Evolutionary conservation across 1,140 invertebrate genomes (phyloP).

Genomic region (Musca vetustissima): DNA sequence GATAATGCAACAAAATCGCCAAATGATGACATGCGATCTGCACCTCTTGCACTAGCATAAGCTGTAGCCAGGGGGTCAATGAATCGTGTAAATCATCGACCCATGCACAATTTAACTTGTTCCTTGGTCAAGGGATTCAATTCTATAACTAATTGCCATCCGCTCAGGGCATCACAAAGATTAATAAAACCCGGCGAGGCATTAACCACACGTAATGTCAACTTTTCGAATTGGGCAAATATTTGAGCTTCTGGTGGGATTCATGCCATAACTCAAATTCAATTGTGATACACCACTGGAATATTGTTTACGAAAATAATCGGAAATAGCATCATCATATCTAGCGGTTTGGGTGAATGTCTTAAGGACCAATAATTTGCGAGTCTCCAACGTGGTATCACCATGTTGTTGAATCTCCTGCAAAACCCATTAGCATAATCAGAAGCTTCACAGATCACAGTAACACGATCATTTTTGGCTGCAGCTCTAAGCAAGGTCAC

Average conservation of each 20-base stretch:
- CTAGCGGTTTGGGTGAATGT: slow-evolving; percentile 95
- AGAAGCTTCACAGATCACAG: slow-evolving; percentile 88
- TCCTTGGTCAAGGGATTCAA: slow-evolving; percentile 74
- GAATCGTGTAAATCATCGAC: slow-evolving; percentile 80
- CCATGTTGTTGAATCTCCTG: slow-evolving; percentile 68
- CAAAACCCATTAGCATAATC: slow-evolving; percentile 84
- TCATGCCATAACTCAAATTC: slow-evolving; percentile 91
- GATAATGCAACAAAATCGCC: slow-evolving; percentile 97
- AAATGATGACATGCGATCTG: slow-evolving; percentile 98
- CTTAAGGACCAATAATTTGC: slow-evolving; percentile 79
- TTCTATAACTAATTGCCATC: slow-evolving; percentile 94
- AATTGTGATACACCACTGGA: slow-evolving; percentile 76
- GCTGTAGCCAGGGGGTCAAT: slow-evolving; percentile 89
- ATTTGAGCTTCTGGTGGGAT: slow-evolving; percentile 95
- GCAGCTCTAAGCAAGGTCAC: slow-evolving; percentile 93
- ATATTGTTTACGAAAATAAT: slow-evolving; percentile 93
- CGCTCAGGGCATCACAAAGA: slow-evolving; percentile 95
- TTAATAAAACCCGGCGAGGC: slow-evolving; percentile 94
- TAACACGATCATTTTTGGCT: slow-evolving; percentile 94
- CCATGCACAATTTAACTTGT: slow-evolving; percentile 89
- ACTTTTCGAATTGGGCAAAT: slow-evolving; percentile 75
- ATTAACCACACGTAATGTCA: slow-evolving; percentile 90
- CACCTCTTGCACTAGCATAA: slow-evolving; percentile 93
- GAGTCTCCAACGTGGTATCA: slow-evolving; percentile 71
- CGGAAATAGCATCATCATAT: slow-evolving; percentile 92